A percentile compares a stretch with the other conserved stretches of the same genome.
Conservation (phyloP, 2,797 vertebrate species). For the Molossus molossus region DNA sequence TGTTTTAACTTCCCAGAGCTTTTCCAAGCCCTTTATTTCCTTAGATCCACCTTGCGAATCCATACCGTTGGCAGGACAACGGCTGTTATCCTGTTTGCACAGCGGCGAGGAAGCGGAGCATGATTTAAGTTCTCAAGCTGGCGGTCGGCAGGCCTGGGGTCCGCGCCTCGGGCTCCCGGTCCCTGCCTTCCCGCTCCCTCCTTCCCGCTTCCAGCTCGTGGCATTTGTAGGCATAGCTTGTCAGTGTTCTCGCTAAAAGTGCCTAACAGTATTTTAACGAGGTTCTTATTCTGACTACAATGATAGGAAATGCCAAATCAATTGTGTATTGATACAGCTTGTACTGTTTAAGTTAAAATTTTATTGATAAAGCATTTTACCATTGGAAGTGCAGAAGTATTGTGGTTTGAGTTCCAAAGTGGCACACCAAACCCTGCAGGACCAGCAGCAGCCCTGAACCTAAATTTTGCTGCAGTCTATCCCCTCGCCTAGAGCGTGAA, state of each 20-base stretch:
- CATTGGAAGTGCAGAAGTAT: neutral
- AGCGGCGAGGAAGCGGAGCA: conserved; percentile 73
- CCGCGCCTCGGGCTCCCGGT: neutral
- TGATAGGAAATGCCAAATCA: conserved; percentile 11
- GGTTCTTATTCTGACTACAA: neutral
- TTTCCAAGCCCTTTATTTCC: conserved; percentile 72
- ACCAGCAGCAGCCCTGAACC: neutral
- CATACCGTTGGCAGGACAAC: conserved; percentile 47
- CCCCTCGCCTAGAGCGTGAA: neutral
- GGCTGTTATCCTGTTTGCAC: conserved; percentile 66
- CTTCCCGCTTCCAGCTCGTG: conserved; percentile 8
- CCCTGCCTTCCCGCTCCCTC: neutral
- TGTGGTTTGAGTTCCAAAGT: neutral
- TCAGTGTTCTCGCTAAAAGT: neutral
- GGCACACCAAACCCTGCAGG: neutral
- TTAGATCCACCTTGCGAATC: conserved; percentile 77
- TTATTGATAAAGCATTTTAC: conserved; percentile 16
- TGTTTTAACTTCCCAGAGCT: conserved; percentile 53
- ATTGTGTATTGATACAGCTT: neutral
- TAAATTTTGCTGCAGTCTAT: neutral
- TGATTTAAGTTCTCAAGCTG: conserved; percentile 43
- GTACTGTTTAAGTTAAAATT: neutral
- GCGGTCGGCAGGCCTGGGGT: conserved; percentile 25
- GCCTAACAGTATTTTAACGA: neutral
- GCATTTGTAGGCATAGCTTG: neutral